phyloP scores from a whole-genome alignment of 2,113 vertebrate species.

The Laterallus jamaicensis region DNA sequence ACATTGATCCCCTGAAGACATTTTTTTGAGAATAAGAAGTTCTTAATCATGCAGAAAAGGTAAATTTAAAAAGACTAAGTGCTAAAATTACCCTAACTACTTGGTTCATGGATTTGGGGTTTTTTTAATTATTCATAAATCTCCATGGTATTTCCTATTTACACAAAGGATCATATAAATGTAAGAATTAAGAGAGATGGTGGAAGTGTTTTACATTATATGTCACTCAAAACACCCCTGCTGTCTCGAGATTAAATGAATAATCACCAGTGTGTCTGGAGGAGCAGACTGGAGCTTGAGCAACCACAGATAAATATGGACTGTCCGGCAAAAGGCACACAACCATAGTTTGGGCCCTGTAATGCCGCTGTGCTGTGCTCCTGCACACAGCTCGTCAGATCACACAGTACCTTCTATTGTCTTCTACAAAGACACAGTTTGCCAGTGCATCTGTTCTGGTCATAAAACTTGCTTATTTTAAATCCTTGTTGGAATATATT shows the following conservation, averaged over 20 bases:
- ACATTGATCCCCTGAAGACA: background rate
- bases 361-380: background rate
- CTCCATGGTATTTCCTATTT: background rate
- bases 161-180: background rate
- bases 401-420: background rate
- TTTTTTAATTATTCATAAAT: background rate
- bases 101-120: background rate
- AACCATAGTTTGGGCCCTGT: background rate
- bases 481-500: background rate
- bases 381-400: background rate
- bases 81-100: background rate
- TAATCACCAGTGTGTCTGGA: background rate
- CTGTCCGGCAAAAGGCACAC: too few species aligned
- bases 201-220: accelerated
- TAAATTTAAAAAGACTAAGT: background rate
- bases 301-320: accelerated
- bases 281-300: background rate
- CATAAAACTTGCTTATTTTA: background rate
- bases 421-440: background rate
- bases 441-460: background rate
- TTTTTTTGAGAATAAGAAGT: background rate
- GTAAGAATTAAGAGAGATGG: background rate
- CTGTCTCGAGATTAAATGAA: background rate
- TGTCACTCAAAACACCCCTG: background rate
- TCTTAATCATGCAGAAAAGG: background rate